Evolutionary conservation across 2,888 invertebrate genomes (phyloP).

Genomic region (Adela reaumurella): DNA sequence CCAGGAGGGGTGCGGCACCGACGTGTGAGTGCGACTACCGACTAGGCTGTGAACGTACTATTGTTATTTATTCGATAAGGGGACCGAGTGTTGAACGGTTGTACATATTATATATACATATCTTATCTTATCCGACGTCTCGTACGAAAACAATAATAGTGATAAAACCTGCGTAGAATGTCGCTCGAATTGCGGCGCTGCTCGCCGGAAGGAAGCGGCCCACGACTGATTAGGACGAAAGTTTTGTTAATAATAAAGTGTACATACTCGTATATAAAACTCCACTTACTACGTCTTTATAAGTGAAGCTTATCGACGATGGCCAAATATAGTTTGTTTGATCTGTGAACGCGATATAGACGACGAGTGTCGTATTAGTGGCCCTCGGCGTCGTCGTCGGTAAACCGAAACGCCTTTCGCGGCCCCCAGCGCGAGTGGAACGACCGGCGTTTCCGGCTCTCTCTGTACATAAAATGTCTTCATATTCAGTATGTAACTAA

Average conservation of each 20-base stretch:
- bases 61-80: background rate
- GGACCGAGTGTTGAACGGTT: background rate
- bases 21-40: slow-evolving; percentile 60
- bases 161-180: background rate
- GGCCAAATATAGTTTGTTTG: background rate
- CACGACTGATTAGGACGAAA: background rate
- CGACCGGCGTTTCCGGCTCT: background rate
- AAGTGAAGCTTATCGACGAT: background rate
- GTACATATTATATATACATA: background rate
- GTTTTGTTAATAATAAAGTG: background rate
- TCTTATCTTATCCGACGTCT: background rate
- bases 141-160: background rate
- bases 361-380: background rate
- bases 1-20: slow-evolving; percentile 90
- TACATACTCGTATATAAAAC: background rate
- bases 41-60: background rate
- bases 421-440: background rate
- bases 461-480: background rate
- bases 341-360: background rate
- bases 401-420: too few species aligned
- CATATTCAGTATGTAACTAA: background rate
- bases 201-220: background rate
- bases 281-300: background rate
- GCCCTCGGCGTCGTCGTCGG: too few species aligned
- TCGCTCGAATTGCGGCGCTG: background rate